Percentiles rank a stretch among this genome's conserved stretches.
phyloP scores from a whole-genome alignment of 92 coral and sea anemone species.

The Hydrozoanthus gracilis region DNA sequence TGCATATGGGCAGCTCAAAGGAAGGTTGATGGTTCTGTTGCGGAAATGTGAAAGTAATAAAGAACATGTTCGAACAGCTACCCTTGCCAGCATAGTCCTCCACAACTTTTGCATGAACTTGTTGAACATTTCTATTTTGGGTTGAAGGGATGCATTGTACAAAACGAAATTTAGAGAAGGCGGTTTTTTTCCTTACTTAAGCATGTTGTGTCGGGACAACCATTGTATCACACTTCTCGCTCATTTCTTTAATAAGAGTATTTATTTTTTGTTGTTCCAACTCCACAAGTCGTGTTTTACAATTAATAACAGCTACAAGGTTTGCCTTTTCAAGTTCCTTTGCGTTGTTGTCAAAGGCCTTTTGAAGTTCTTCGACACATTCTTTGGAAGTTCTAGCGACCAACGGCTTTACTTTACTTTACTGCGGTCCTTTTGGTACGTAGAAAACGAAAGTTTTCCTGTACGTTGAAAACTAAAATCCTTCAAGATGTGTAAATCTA shows the following conservation, averaged over 20 bases:
- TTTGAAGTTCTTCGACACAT: constrained; percentile 23
- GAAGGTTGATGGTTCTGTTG: too few relatives aligned
- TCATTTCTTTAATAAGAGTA: constrained; percentile 24
- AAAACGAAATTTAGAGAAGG: too few relatives aligned
- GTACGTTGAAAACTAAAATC: not conserved
- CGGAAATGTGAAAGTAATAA: too few relatives aligned
- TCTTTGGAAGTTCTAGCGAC: constrained; percentile 24
- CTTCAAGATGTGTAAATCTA: not conserved
- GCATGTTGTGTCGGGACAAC: too few relatives aligned
- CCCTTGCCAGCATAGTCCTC: too few relatives aligned
- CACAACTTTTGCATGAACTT: too few relatives aligned
- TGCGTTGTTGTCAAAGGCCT: constrained; percentile 25
- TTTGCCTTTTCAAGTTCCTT: constrained; percentile 25
- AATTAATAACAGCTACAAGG: constrained; percentile 14
- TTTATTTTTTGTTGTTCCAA: constrained; percentile 16
- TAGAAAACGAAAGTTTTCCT: not conserved
- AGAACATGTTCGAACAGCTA: too few relatives aligned
- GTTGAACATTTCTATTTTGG: too few relatives aligned
- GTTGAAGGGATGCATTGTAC: too few relatives aligned
- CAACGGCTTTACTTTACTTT: constrained; percentile 8
- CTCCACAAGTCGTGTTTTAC: constrained; percentile 10
- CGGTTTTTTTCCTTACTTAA: too few relatives aligned
- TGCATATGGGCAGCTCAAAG: too few relatives aligned
- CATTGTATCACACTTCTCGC: constrained; percentile 12
- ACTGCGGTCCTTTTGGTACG: too few relatives aligned